A percentile compares a stretch with the other conserved stretches of the same genome.
Evolutionary conservation across 2,113 vertebrate species (phyloP).

Genomic region (Tonatia bakeri): DNA sequence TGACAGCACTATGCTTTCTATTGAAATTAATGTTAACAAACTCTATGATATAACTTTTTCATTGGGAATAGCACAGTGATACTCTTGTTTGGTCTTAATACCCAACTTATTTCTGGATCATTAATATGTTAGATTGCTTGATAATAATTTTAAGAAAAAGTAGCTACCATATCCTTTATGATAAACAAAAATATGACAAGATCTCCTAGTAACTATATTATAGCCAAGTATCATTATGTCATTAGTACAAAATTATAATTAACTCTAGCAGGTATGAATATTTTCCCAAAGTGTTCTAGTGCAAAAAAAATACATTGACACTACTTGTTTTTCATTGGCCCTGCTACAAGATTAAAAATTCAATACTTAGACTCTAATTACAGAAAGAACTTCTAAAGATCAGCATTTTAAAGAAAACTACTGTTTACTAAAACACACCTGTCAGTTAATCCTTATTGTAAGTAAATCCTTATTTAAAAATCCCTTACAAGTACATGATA

Average conservation of each 20-base stretch:
- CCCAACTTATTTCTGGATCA: constrained; percentile 26
- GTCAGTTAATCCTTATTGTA: not conserved
- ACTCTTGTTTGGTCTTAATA: constrained; percentile 50
- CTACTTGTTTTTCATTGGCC: constrained; percentile 44
- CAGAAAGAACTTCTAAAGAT: constrained; percentile 28
- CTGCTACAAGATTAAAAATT: constrained; percentile 18
- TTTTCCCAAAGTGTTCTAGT: constrained; percentile 43
- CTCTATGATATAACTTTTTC: not conserved
- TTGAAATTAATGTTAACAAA: not conserved
- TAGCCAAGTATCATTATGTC: not conserved
- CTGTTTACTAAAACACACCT: constrained; percentile 6
- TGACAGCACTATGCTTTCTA: not conserved
- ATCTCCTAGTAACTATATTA: constrained; percentile 38
- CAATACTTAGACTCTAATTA: not conserved
- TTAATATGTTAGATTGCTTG: not conserved
- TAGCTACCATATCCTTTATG: constrained; percentile 47
- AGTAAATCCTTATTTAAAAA: not conserved
- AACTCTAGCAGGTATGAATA: constrained; percentile 32
- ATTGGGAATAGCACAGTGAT: not conserved
- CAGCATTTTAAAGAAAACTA: not conserved
- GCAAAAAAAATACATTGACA: not conserved
- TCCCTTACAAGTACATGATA: not conserved
- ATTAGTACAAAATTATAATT: constrained; percentile 47
- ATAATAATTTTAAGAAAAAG: constrained; percentile 62
- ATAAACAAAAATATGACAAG: constrained; percentile 55